These are phyloP conservation scores for Thaumetopoea pityocampa DNA, from an alignment of 1,140 invertebrate species.

Conservation along the genomic window DNA sequence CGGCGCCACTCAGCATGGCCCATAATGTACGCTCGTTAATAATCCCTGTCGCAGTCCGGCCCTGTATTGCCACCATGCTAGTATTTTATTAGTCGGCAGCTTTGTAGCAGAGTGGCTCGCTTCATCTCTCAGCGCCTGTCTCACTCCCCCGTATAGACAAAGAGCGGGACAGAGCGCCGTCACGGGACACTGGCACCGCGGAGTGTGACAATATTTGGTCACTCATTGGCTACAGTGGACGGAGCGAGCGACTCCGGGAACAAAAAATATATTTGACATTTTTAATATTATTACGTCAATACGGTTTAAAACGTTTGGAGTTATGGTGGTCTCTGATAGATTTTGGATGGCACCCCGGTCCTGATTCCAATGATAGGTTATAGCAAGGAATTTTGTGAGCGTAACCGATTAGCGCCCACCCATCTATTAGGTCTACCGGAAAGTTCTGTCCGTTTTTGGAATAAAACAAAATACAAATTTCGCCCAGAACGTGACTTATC, in stretches of 20 bases:
- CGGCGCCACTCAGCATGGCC: no score
- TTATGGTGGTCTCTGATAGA: no score
- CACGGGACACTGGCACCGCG: slow-evolving; percentile 32
- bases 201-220: slow-evolving; percentile 52
- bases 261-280: slow-evolving; percentile 26
- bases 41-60: slow-evolving; percentile 24
- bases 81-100: slow-evolving; percentile 69
- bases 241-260: slow-evolving; percentile 21
- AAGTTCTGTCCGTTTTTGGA: no score
- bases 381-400: no score
- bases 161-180: slow-evolving; percentile 31
- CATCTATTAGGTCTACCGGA: no score
- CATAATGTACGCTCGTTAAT: no score
- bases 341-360: no score
- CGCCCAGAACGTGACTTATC: no score
- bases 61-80: slow-evolving; percentile 66
- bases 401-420: no score
- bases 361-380: no score
- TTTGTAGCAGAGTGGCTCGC: slow-evolving; percentile 49
- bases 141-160: slow-evolving; percentile 16
- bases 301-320: no score
- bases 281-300: slow-evolving; percentile 3
- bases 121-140: slow-evolving; percentile 21
- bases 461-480: no score
- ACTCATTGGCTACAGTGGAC: slow-evolving; percentile 58